Percentiles rank a stretch among this genome's conserved stretches.
phyloP scores from a whole-genome alignment of 2,888 invertebrate genomes.

The Eutolmus rufibarbis region DNA sequence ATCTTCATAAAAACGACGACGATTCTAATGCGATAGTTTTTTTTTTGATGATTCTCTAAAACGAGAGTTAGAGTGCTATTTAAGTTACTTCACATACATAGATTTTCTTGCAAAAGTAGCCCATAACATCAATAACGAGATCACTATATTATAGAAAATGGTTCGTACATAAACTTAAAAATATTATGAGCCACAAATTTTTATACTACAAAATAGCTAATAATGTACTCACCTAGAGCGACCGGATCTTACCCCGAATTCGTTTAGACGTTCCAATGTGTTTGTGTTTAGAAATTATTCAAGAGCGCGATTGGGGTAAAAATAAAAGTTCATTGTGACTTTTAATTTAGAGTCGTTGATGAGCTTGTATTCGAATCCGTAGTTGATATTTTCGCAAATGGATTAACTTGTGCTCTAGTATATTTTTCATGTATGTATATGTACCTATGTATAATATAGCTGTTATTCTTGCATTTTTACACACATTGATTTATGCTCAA shows the following conservation, averaged over 20 bases:
- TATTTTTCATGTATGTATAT: neutral
- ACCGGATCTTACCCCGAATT: neutral
- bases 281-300: neutral
- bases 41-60: neutral
- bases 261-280: neutral
- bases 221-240: neutral
- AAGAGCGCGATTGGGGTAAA: neutral
- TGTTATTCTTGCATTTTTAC: slow-evolving; percentile 40
- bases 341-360: neutral
- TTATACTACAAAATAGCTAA: neutral
- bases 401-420: neutral
- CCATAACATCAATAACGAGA: neutral
- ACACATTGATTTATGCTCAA: neutral
- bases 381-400: neutral
- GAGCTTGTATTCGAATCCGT: neutral
- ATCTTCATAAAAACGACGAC: neutral
- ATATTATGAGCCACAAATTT: neutral
- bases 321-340: neutral
- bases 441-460: no score
- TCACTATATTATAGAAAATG: neutral
- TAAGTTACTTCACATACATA: neutral
- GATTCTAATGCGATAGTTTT: neutral
- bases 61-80: neutral
- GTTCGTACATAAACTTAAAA: neutral
- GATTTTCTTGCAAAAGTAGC: neutral